A percentile compares a stretch with the other conserved stretches of the same genome.
These are phyloP conservation scores for Vulpes lagopus DNA, from an alignment of 2,113 vertebrate genomes.

Conservation along the genomic window DNA sequence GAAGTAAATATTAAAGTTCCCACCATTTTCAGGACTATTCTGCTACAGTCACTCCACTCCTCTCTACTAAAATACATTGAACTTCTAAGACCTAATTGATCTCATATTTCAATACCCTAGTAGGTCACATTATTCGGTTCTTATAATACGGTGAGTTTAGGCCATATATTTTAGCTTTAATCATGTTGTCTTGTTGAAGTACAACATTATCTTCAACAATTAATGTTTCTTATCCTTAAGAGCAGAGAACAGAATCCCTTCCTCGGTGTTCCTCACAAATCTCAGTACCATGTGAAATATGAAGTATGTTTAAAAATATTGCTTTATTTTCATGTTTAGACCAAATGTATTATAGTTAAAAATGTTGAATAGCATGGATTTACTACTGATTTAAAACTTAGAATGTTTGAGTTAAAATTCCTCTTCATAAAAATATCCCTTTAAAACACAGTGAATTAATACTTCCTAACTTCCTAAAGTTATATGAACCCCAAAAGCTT, in stretches of 20 bases:
- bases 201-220: slow-evolving; percentile 26
- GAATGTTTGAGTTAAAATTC: slow-evolving; percentile 29
- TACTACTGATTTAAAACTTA: slow-evolving; percentile 38
- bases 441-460: slow-evolving; percentile 3
- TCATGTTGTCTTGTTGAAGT: background rate
- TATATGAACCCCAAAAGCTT: background rate
- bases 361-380: slow-evolving; percentile 33
- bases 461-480: background rate
- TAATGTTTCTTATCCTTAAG: slow-evolving; percentile 29
- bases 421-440: background rate
- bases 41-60: background rate
- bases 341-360: slow-evolving; percentile 40
- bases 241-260: background rate
- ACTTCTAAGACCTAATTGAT: background rate
- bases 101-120: background rate
- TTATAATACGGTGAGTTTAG: background rate
- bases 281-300: background rate
- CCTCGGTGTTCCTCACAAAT: background rate
- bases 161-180: slow-evolving; percentile 2
- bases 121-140: slow-evolving; percentile 7
- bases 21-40: background rate
- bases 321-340: slow-evolving; percentile 13
- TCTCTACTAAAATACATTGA: background rate
- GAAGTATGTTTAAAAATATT: slow-evolving; percentile 50
- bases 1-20: background rate